Evolutionary conservation across 2,113 vertebrate species (phyloP), one percentile per base, ranked within the genome.

Genomic region (Benitochromis conjunctus): DNA sequence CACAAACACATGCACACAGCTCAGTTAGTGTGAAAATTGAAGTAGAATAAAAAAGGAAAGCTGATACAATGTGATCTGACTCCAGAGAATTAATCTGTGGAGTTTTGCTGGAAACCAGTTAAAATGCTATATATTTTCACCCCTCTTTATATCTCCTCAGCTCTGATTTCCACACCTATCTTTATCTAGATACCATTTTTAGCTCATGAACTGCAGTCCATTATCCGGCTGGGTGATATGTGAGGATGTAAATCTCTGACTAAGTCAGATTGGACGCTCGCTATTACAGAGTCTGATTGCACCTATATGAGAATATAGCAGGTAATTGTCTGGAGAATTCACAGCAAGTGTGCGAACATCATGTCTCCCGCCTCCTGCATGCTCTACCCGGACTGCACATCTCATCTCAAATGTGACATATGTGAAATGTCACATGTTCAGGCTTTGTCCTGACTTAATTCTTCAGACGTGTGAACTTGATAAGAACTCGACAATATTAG

Each of bases 81-180:
- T 79, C 54, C 95, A 96, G 95, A 96, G 94, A 96, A 38, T 95
- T 96, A 34, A 29, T 96, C 95, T 88, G 94, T 96, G 96, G 94
- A 87, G 71, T 51, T 92, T 86, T 18, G 41, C 48, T 64, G 46
- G 11, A 71, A 89, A 86, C 55, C 79, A 66, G 78, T 83, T 81
- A 84, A 31, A 29, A 55, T 76, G 71, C 69, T 79, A 79, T 84
- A 84, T 26, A 79, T 34, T 81, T 24, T 13, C 21, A 48, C 78
- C 60, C 21, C 19, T 58, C 84, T 79, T 80, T 71, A 86, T 88
- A 78, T 91, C 86, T 82, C 69, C 36, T 82, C 76, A 46, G n/a
- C 74, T 92, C 78, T 76, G 88, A 76, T 92, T 54, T 76, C 51
- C 48, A 62, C 21, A 77, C 84, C 83, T 90, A 88, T 92, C 87